Percentiles rank a stretch among this genome's conserved stretches.
phyloP scores from a whole-genome alignment of 2,113 vertebrate genomes.

The Campylorhamphus procurvoides region DNA sequence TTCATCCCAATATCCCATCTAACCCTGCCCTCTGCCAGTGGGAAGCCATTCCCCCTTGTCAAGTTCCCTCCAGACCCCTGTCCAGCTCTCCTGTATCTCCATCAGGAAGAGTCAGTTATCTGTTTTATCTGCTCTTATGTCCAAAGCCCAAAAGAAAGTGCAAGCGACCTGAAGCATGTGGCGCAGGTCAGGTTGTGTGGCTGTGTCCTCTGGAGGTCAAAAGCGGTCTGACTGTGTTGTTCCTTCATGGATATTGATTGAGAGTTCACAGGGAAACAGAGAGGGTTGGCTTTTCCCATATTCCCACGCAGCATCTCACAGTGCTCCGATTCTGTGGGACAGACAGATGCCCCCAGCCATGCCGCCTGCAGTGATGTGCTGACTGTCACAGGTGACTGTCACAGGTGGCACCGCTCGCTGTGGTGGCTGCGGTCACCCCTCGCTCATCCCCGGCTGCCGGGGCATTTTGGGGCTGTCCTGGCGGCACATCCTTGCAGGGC shows the following conservation, averaged over 20 bases:
- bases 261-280: not conserved
- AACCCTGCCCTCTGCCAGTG: not conserved
- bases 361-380: fast-evolving
- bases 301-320: not conserved
- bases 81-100: not conserved
- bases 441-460: fast-evolving
- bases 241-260: not conserved
- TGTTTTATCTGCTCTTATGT: fast-evolving
- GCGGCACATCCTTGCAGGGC: not conserved
- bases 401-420: fast-evolving
- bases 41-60: not conserved
- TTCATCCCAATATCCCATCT: not conserved
- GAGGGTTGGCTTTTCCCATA: not conserved
- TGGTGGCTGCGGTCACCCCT: too few relatives aligned
- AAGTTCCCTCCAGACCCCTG: not conserved
- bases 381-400: too few relatives aligned
- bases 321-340: fast-evolving
- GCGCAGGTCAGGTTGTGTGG: not conserved
- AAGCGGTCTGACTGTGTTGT: not conserved
- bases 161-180: not conserved
- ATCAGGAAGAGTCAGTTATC: not conserved
- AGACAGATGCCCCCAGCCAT: not conserved
- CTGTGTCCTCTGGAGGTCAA: not conserved
- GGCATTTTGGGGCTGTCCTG: not conserved
- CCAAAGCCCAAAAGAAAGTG: not conserved